These are phyloP conservation scores for Loriculus beryllinus DNA, from an alignment of 2,797 vertebrate genomes.

Conservation along the genomic window DNA sequence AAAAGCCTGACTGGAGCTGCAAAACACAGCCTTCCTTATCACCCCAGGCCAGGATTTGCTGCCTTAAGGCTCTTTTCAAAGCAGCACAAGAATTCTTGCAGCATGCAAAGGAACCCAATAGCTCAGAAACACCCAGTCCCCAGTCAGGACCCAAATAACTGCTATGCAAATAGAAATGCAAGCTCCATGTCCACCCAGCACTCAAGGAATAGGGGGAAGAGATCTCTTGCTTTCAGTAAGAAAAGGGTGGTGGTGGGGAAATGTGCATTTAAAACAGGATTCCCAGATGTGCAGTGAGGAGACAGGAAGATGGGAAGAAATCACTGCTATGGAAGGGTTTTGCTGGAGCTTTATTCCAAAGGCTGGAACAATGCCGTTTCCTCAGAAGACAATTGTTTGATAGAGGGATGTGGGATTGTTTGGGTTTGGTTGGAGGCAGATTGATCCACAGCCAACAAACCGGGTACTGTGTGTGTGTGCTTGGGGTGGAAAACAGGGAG, in stretches of 20 bases:
- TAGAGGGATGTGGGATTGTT: background rate
- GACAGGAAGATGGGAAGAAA: background rate
- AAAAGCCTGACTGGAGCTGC: background rate
- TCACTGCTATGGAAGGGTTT: background rate
- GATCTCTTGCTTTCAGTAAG: background rate
- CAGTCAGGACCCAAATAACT: background rate
- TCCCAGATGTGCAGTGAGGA: background rate
- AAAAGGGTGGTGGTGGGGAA: background rate
- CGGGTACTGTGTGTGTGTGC: background rate
- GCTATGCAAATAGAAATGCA: background rate
- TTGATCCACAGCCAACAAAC: background rate
- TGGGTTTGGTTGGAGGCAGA: background rate
- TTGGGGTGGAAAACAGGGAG: background rate
- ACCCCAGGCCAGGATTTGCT: background rate
- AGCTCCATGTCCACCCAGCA: background rate
- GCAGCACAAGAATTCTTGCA: background rate
- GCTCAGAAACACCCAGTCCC: background rate
- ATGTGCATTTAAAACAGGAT: background rate
- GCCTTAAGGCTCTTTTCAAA: background rate
- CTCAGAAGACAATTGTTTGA: background rate
- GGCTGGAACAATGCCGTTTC: background rate
- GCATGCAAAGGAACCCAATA: background rate
- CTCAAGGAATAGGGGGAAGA: background rate
- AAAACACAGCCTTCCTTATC: background rate
- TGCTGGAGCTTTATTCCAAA: background rate